Conservation (phyloP, 2,797 vertebrate genomes). For the Schizothorax lantsangensis region DNA sequence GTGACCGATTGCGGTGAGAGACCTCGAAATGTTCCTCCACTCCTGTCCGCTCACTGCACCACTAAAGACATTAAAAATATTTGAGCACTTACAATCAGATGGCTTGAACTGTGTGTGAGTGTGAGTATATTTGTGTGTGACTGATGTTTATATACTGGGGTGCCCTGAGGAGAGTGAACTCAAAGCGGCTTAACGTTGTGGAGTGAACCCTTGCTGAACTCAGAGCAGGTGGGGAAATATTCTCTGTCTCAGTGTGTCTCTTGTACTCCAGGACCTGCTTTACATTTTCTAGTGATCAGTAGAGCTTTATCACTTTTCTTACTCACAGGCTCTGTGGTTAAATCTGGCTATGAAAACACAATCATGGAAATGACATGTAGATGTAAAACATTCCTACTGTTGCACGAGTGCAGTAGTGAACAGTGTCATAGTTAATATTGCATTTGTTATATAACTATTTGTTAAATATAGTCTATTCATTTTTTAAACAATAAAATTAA, state of each 20-base stretch:
- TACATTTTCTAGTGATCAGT: slow-evolving; percentile 54
- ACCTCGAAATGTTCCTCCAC: neutral
- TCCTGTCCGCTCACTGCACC: slow-evolving; percentile 52
- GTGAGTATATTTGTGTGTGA: slow-evolving; percentile 53
- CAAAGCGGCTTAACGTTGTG: slow-evolving; percentile 72
- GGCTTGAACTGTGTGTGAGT: slow-evolving; percentile 65
- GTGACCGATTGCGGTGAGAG: slow-evolving; percentile 44
- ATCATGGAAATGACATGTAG: neutral
- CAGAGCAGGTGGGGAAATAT: slow-evolving; percentile 72
- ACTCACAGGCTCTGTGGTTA: slow-evolving; percentile 1
- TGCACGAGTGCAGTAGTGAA: neutral
- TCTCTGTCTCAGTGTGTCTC: slow-evolving; percentile 31
- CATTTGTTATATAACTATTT: neutral
- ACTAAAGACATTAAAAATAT: slow-evolving; percentile 77
- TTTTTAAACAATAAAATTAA: neutral
- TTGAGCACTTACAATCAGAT: slow-evolving; percentile 77
- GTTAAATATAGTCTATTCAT: neutral
- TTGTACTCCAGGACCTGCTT: slow-evolving; percentile 52
- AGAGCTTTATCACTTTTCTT: slow-evolving; percentile 1
- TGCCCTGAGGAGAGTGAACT: slow-evolving; percentile 80
- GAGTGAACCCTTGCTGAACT: slow-evolving; percentile 77
- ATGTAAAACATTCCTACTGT: slow-evolving; percentile 10
- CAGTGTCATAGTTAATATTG: neutral
- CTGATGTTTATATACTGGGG: slow-evolving; percentile 75
- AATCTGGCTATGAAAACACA: slow-evolving; percentile 1